Conservation (phyloP, 2,113 vertebrate genomes). For the Chitala chitala region DNA sequence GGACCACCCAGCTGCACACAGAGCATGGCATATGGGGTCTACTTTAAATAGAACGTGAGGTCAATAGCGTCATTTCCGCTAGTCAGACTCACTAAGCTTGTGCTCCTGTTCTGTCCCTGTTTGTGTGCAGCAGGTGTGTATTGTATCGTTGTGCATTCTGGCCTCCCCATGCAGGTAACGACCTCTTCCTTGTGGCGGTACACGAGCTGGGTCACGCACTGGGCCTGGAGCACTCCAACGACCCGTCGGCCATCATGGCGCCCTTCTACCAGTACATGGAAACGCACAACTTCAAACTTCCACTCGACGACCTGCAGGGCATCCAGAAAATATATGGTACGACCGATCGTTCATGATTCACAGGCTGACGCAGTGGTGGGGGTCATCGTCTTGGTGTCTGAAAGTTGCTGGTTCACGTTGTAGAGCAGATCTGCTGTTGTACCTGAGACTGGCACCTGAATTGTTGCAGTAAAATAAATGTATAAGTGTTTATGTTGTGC, state of each 20-base stretch:
- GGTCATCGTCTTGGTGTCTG: too few relatives aligned
- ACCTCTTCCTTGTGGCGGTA: slow-evolving; percentile 91
- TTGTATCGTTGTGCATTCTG: not conserved
- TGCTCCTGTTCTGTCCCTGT: not conserved
- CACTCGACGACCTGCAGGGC: slow-evolving; percentile 92
- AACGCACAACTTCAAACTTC: slow-evolving; percentile 94
- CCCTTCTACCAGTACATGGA: slow-evolving; percentile 99
- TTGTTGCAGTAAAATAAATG: too few relatives aligned
- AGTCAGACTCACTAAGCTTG: too few relatives aligned
- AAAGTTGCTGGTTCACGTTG: too few relatives aligned
- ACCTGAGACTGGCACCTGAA: too few relatives aligned
- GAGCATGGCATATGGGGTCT: slow-evolving; percentile 15
- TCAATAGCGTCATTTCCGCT: slow-evolving; percentile 5
- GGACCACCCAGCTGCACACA: not conserved
- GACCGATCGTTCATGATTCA: too few relatives aligned
- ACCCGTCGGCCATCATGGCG: slow-evolving; percentile 96
- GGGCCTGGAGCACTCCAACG: slow-evolving; percentile 93
- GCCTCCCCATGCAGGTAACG: slow-evolving; percentile 70
- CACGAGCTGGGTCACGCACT: slow-evolving; percentile 90
- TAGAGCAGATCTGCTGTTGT: too few relatives aligned
- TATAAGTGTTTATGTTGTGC: too few relatives aligned
- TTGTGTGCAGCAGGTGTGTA: not conserved
- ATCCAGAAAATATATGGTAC: slow-evolving; percentile 97
- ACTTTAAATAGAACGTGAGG: slow-evolving; percentile 21
- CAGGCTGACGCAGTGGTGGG: too few relatives aligned